Evolutionary conservation across 2,797 vertebrate species (phyloP), one percentile per base, ranked within the genome.

Genomic region (Rhinella marina): DNA sequence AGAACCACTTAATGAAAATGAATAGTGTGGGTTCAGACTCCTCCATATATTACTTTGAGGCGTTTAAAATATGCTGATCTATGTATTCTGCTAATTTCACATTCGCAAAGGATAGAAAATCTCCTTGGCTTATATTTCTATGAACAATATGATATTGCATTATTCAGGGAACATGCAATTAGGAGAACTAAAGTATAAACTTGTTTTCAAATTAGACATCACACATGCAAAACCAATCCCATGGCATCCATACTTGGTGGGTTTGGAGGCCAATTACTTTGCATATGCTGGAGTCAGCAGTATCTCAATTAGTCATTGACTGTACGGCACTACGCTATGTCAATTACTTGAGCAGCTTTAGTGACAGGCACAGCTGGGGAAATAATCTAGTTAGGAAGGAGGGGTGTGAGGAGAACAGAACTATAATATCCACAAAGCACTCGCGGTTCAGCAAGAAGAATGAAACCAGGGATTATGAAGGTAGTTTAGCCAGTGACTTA

Each of bases 201-300:
- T 86, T 73, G 73, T 73, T 72, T 86, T 86, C 80, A 86, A 79
- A 89, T 89, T 82, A 77, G 81, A 82, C 70, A 82, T 89, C 70
- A 68, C 29, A 70, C 72, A 89, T 82, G 79, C 84, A 82, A 86
- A 86, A 66, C 72, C 84, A 54, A 62, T 89, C 85, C 85, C 85
- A 83, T 61, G 80, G 75, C 70, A 50, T 83, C 78, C 76, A 86
- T 86, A 86, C 73, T 79, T 83, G 85, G 80, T 86, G 62, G 84
- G 75, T 83, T 89, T 83, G 83, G 85, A 83, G 25, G 73, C 73
- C 88, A 86, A 86, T 89, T 89, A 89, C 62, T 83, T 70, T 89
- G 76, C 88, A 89, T 86, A 86, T 89, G 85, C 88, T 62, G 79
- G 88, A 83, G 82, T 86, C 88, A 86, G 88, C 88, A 84, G 88